phyloP scores from a whole-genome alignment of 2,797 vertebrate genomes.

The Pelobates cultripes region DNA sequence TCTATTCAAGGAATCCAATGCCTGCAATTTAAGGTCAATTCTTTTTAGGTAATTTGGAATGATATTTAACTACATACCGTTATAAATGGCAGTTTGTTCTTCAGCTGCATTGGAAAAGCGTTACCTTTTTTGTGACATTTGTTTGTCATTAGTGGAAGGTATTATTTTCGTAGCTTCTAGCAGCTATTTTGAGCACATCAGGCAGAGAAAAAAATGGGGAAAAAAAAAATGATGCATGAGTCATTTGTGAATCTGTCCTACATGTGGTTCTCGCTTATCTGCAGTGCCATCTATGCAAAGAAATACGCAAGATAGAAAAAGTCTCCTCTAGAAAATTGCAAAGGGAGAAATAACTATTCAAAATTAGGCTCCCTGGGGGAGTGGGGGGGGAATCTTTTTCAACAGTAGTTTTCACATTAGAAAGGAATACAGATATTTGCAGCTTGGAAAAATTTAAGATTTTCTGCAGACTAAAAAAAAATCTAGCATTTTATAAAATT shows the following conservation, averaged over 20 bases:
- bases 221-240: constrained; percentile 27
- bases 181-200: constrained; percentile 51
- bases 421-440: constrained; percentile 16
- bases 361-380: constrained; percentile 12
- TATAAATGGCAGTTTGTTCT: constrained; percentile 11
- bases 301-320: constrained; percentile 36
- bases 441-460: constrained; percentile 7
- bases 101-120: constrained; percentile 1
- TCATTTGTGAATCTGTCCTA: constrained; percentile 43
- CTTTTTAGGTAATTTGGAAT: constrained; percentile 1
- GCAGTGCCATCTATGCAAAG: constrained; percentile 43
- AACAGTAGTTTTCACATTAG: constrained; percentile 20
- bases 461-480: background rate
- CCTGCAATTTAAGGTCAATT: constrained; percentile 17
- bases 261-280: constrained; percentile 45
- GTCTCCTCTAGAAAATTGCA: constrained; percentile 47
- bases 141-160: constrained; percentile 44
- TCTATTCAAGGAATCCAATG: constrained; percentile 16
- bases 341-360: constrained; percentile 37
- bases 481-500: background rate
- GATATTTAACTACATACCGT: background rate
- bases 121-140: constrained; percentile 41
- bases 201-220: constrained; percentile 32
- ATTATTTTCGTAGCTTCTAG: constrained; percentile 38
- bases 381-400: constrained; percentile 14